A percentile compares a stretch with the other conserved stretches of the same genome.
phyloP scores from a whole-genome alignment of 2,113 vertebrate genomes.

The Labrus mixtus region DNA sequence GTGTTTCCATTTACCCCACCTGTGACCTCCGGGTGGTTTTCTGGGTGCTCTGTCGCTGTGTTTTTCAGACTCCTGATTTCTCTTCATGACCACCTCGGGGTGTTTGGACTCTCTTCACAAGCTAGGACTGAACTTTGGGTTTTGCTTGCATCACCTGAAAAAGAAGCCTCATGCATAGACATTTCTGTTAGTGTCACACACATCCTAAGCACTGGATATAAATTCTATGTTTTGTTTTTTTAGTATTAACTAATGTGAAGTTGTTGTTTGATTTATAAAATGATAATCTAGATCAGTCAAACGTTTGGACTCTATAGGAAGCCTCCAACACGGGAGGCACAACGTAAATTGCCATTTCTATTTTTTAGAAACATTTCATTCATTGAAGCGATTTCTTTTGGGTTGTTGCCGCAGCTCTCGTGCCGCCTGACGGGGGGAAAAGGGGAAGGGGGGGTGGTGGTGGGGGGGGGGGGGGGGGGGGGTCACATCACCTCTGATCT shows the following conservation, averaged over 20 bases:
- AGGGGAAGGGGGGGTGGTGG: too few species aligned
- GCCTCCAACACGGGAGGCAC: slow-evolving; percentile 89
- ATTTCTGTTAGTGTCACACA: slow-evolving; percentile 90
- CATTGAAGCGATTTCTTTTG: slow-evolving; percentile 90
- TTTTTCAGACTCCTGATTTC: slow-evolving; percentile 47
- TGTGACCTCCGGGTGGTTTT: slow-evolving; percentile 81
- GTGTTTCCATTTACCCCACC: slow-evolving; percentile 54
- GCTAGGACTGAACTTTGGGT: slow-evolving; percentile 93
- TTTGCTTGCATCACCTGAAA: slow-evolving; percentile 84
- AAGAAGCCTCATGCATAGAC: slow-evolving; percentile 73
- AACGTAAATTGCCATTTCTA: slow-evolving; percentile 91
- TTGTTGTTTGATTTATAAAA: slow-evolving; percentile 87
- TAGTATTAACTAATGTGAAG: slow-evolving; percentile 99
- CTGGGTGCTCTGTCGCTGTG: slow-evolving; percentile 50
- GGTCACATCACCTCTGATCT: slow-evolving; percentile 69
- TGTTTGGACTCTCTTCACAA: slow-evolving; percentile 71
- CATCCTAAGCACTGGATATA: slow-evolving; percentile 98
- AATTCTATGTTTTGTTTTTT: slow-evolving; percentile 87
- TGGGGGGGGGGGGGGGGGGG: too few species aligned
- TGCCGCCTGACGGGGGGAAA: slow-evolving; percentile 83
- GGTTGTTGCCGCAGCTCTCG: slow-evolving; percentile 90
- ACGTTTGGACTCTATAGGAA: slow-evolving; percentile 89
- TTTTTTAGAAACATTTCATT: slow-evolving; percentile 85
- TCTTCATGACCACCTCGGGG: slow-evolving; percentile 86
- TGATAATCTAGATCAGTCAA: slow-evolving; percentile 90